Evolutionary conservation across 2,888 invertebrate genomes (phyloP).

Genomic region (Pachymerium ferrugineum): DNA sequence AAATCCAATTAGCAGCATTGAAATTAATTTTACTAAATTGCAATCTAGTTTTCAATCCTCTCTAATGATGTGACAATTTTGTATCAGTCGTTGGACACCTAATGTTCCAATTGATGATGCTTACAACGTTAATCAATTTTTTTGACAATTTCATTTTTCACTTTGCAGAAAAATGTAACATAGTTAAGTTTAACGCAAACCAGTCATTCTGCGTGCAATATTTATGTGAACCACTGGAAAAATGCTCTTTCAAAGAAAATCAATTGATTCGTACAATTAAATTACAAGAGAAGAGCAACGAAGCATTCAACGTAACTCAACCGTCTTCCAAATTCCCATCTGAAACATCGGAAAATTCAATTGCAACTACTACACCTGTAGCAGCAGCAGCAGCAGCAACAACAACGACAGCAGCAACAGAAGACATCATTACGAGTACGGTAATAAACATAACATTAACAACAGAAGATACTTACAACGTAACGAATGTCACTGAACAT

Average conservation of each 20-base stretch:
- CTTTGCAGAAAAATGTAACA: not conserved
- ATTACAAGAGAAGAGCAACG: no score
- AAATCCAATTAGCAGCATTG: no score
- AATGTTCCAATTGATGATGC: not conserved
- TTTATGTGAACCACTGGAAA: not conserved
- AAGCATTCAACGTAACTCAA: not conserved
- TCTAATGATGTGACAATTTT: no score
- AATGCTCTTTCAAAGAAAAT: not conserved
- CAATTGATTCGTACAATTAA: not conserved
- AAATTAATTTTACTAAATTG: no score
- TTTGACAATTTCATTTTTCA: not conserved
- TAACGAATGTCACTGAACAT: no score
- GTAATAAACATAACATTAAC: no score
- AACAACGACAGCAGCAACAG: no score
- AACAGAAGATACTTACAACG: no score
- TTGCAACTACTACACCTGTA: not conserved
- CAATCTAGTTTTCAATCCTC: no score
- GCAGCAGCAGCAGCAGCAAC: no score
- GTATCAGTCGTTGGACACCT: no score
- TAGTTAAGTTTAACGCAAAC: not conserved
- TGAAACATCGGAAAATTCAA: not conserved
- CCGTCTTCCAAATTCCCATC: not conserved
- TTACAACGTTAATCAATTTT: not conserved
- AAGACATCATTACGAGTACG: no score
- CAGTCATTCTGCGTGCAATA: not conserved